Conservation (phyloP, 2,888 invertebrate species). For the Acrobasis consociella region DNA sequence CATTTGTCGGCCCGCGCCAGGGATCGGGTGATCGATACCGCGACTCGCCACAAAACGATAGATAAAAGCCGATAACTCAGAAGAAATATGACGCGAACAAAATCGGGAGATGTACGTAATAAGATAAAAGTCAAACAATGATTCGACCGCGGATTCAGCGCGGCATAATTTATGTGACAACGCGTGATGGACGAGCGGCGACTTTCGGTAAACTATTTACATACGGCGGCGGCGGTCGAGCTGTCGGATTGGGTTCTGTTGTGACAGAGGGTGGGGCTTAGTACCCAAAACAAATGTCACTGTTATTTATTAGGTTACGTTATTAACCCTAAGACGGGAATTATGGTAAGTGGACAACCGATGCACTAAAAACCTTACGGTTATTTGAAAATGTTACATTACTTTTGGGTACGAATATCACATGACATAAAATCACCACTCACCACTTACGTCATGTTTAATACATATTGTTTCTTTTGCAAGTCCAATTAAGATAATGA, state of each 20-base stretch:
- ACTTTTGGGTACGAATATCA: too few relatives aligned
- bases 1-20: conserved; percentile 76
- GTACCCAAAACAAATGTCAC: conserved; percentile 81
- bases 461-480: too few relatives aligned
- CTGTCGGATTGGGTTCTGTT: conserved; percentile 80
- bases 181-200: conserved; percentile 82
- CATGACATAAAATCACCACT: too few relatives aligned
- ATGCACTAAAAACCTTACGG: neutral
- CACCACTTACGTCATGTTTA: too few relatives aligned
- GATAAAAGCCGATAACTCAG: conserved; percentile 81
- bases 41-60: conserved; percentile 80
- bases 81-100: conserved; percentile 83
- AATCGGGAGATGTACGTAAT: conserved; percentile 83
- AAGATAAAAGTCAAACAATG: conserved; percentile 84
- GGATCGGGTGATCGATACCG: conserved; percentile 78
- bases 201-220: conserved; percentile 83
- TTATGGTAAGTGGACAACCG: conserved; percentile 48
- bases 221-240: conserved; percentile 77
- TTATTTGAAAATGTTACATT: neutral
- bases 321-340: conserved; percentile 76
- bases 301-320: conserved; percentile 81
- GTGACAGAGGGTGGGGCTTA: conserved; percentile 82
- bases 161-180: conserved; percentile 83
- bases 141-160: conserved; percentile 83
- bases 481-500: too few relatives aligned